Evolutionary conservation across 2,797 vertebrate species (phyloP).

Genomic region (Sebastes cheni): DNA sequence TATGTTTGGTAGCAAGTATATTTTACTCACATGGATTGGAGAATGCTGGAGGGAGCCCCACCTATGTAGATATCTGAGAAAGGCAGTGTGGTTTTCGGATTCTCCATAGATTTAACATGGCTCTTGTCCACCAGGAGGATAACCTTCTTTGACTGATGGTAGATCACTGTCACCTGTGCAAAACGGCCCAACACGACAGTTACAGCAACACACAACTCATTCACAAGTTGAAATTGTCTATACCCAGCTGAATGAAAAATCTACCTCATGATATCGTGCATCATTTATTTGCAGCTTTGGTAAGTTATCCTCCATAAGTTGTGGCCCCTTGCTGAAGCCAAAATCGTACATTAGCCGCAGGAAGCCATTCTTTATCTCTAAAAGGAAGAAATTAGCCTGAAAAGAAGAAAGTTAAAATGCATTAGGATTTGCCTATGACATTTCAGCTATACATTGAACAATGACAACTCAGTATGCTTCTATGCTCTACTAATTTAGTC

Average conservation of each 20-base stretch:
- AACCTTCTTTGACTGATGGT: constrained; percentile 97
- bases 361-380: constrained; percentile 91
- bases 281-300: constrained; percentile 93
- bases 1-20: neutral
- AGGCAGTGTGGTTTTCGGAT: constrained; percentile 90
- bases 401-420: constrained; percentile 40
- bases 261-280: constrained; percentile 96
- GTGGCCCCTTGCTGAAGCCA: constrained; percentile 88
- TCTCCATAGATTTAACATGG: constrained; percentile 93
- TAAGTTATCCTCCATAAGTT: constrained; percentile 86
- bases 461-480: neutral
- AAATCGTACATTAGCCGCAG: constrained; percentile 94
- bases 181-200: neutral
- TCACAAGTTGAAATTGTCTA: neutral
- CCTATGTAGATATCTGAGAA: constrained; percentile 96
- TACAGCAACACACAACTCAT: neutral
- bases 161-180: constrained; percentile 94
- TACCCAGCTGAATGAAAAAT: neutral
- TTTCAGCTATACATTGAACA: neutral
- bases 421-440: neutral
- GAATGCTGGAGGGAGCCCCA: constrained; percentile 87
- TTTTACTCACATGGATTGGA: constrained; percentile 85
- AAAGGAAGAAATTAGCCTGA: constrained; percentile 92
- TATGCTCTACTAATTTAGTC: too few species aligned
- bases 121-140: constrained; percentile 95